Base-by-base conservation (phyloP, 2,888 invertebrate species). In the Synergus umbraculus region DNA sequence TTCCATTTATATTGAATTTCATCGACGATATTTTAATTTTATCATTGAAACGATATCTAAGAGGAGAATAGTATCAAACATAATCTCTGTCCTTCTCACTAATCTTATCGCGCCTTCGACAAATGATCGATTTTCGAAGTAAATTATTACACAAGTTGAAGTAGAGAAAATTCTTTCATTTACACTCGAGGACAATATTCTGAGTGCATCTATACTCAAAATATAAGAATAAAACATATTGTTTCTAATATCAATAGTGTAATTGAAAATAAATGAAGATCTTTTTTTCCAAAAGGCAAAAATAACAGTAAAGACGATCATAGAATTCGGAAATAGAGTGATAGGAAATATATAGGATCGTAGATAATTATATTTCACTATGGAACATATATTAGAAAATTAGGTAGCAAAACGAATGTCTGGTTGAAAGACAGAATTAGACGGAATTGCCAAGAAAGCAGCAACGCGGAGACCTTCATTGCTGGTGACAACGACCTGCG, bases 41-140 rank as follows among this genome's bases (percentile, higher is more conserved):
- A 73, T 73, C 73, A 73, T 18, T 54, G 4, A 73, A 73, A 73
- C 29, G 73, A 73, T 73, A 73, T 54, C 49, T 46, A 15, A 54
- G n/a, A 29, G 41, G 54, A 49, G 54, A 73, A 10, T 54, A 73
- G 54, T 41, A 73, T 73, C 73, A 73, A 54, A 18, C 29, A 73
- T 54, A 73, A 73, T 73, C 73, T 73, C 37, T 73, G 73, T 73
- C 73, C 73, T 73, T 73, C 41, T 73, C 15, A 54, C 10, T 73
- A 73, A 73, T 73, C 73, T 73, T 73, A 73, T 73, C 73, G 54
- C 73, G 54, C n/a, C n/a, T 54, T 73, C 18, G 54, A 73, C 54
- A 73, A 73, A n/a, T 54, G 54, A 54, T 73, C 49, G 54, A 73
- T 73, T 54, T 54, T 54, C 73, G 10, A 58, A 37, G 37, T 54